Conservation (phyloP, 2,113 vertebrate species). For the Rhinoderma darwinii region DNA sequence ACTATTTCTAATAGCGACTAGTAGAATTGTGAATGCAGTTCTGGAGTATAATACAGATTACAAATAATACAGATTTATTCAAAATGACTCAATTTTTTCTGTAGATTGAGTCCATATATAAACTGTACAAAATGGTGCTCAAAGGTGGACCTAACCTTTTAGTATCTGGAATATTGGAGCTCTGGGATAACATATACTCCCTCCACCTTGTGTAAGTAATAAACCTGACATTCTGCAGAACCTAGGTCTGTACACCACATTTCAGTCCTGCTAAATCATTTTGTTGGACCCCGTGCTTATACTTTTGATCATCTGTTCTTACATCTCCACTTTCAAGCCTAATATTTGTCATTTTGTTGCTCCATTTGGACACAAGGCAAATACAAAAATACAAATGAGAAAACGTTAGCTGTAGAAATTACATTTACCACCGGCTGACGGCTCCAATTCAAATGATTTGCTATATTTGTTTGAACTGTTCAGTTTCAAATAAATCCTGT, state of each 20-base stretch:
- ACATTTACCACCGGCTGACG: background rate
- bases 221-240: constrained; percentile 10
- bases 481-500: constrained; percentile 27
- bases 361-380: constrained; percentile 3
- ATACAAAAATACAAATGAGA: background rate
- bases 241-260: background rate
- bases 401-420: background rate
- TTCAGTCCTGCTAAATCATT: background rate
- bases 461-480: constrained; percentile 33
- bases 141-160: too few species aligned
- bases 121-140: too few species aligned
- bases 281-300: background rate
- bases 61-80: too few species aligned
- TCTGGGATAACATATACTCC: background rate
- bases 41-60: too few species aligned
- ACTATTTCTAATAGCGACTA: too few species aligned
- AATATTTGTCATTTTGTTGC: background rate
- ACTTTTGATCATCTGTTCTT: constrained; percentile 13
- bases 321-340: constrained; percentile 8
- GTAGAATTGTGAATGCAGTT: too few species aligned
- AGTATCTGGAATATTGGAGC: too few species aligned
- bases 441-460: constrained; percentile 31
- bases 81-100: too few species aligned
- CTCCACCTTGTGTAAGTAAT: background rate
- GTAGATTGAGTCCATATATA: too few species aligned